A percentile compares a stretch with the other conserved stretches of the same genome.
phyloP scores from a whole-genome alignment of 2,797 vertebrate genomes.

The Buceros bicornis region DNA sequence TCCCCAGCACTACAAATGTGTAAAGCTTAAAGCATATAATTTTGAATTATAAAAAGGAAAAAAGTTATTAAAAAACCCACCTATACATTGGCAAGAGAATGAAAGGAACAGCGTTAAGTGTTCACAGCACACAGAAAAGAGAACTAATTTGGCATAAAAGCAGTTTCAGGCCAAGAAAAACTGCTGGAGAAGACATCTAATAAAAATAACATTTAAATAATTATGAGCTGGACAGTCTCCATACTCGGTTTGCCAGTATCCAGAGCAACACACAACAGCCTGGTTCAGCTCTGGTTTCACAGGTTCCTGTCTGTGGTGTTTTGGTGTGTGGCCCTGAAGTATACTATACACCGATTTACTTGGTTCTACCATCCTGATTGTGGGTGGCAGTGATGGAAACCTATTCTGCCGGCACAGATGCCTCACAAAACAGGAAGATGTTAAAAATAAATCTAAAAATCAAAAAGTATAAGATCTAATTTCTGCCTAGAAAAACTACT shows the following conservation, averaged over 20 bases:
- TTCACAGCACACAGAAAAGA: neutral
- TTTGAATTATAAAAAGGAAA: neutral
- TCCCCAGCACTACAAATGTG: neutral
- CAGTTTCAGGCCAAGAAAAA: neutral
- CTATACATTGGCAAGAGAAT: neutral
- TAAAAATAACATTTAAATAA: neutral
- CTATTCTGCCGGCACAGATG: neutral
- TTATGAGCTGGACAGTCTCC: neutral
- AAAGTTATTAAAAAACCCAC: neutral
- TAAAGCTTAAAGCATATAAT: neutral
- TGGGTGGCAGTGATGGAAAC: neutral
- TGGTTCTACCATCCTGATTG: neutral
- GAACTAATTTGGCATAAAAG: neutral
- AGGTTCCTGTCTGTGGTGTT: neutral
- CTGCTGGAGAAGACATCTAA: neutral
- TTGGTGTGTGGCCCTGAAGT: neutral
- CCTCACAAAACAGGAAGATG: neutral
- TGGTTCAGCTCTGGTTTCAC: neutral
- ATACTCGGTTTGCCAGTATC: neutral
- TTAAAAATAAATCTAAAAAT: neutral
- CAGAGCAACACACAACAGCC: neutral
- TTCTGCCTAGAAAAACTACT: neutral
- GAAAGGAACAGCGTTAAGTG: neutral
- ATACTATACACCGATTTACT: neutral
- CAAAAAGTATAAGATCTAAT: neutral